Evolutionary conservation across 2,113 vertebrate species (phyloP).

Genomic region (Cervus canadensis): DNA sequence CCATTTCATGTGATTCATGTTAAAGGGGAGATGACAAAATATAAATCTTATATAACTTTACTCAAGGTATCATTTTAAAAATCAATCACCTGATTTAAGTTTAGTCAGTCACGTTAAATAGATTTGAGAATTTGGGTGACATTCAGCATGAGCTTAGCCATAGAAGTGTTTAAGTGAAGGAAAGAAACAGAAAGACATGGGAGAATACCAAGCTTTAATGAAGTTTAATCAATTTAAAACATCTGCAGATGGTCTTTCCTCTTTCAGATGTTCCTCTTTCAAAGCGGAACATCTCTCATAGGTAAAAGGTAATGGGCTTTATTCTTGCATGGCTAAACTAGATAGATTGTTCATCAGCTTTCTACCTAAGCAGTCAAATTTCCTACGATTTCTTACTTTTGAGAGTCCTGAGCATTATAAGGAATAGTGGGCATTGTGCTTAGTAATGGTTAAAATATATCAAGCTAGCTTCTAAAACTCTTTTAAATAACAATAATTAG

Average conservation of each 20-base stretch:
- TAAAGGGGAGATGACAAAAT: not conserved
- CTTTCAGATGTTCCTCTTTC: not conserved
- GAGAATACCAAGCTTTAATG: not conserved
- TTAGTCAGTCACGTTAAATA: slow-evolving; percentile 33
- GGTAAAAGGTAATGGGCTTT: slow-evolving; percentile 1
- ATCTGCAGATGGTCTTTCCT: not conserved
- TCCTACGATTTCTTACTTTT: slow-evolving; percentile 13
- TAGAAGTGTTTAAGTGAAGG: slow-evolving; percentile 17
- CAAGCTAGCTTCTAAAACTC: not conserved
- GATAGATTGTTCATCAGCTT: not conserved
- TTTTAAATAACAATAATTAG: slow-evolving; percentile 14
- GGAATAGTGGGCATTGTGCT: not conserved
- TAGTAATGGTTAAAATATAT: slow-evolving; percentile 31
- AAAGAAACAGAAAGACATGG: not conserved
- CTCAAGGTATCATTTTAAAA: slow-evolving; percentile 20
- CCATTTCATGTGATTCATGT: slow-evolving; percentile 22
- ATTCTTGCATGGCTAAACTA: slow-evolving; percentile 7
- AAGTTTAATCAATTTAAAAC: slow-evolving; percentile 47
- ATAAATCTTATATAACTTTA: slow-evolving; percentile 11
- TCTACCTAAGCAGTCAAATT: not conserved
- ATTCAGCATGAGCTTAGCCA: not conserved
- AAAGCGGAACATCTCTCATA: not conserved
- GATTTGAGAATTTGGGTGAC: not conserved
- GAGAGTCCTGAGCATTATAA: not conserved
- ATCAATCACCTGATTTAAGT: not conserved